Conservation (phyloP, 2,888 invertebrate genomes). For the Tenodera sinensis region DNA sequence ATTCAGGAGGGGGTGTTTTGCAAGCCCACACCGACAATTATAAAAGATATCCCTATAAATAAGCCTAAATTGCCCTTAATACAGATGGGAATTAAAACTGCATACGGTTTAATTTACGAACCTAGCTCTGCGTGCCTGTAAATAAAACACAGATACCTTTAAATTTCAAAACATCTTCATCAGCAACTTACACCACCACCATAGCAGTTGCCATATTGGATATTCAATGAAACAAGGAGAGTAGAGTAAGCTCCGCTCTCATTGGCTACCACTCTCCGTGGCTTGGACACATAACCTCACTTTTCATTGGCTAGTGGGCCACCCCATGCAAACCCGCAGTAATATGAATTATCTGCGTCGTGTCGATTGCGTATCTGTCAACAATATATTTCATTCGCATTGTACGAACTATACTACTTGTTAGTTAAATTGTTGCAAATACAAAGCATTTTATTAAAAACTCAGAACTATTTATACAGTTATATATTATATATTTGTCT, state of each 20-base stretch:
- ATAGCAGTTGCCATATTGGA: constrained; percentile 27
- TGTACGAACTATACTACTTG: neutral
- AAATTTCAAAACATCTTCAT: constrained; percentile 26
- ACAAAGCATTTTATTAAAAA: neutral
- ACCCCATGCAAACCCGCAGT: neutral
- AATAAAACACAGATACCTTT: constrained; percentile 19
- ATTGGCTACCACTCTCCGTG: neutral
- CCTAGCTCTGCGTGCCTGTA: constrained; percentile 22
- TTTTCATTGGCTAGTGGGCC: neutral
- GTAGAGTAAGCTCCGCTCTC: neutral
- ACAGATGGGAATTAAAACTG: neutral
- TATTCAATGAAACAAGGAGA: constrained; percentile 5
- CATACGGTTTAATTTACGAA: constrained; percentile 17
- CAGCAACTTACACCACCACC: constrained; percentile 20
- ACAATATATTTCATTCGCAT: neutral
- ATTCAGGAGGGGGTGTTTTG: neutral
- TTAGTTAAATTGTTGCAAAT: neutral
- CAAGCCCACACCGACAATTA: neutral
- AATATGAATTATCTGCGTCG: neutral
- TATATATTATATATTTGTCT: no score
- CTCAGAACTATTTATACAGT: neutral
- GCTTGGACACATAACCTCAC: neutral
- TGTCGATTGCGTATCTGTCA: neutral
- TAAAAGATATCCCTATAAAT: neutral
- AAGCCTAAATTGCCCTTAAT: neutral